A percentile compares a stretch with the other conserved stretches of the same genome.
phyloP scores from a whole-genome alignment of 2,113 vertebrate genomes.

The Rhagologus leucostigma region DNA sequence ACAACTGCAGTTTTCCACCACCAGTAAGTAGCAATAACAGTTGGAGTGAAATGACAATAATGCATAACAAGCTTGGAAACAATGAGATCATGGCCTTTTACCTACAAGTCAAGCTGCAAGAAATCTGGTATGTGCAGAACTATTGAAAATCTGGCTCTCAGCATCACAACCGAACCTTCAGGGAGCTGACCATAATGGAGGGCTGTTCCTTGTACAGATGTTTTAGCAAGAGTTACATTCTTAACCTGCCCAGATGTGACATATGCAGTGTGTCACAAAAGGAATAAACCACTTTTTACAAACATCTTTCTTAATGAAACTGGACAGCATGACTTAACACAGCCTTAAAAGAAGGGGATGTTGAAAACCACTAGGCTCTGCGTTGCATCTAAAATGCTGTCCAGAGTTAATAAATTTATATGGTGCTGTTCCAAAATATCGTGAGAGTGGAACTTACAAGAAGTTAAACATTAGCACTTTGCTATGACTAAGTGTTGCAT shows the following conservation, averaged over 20 bases:
- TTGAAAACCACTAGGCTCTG: constrained; percentile 2
- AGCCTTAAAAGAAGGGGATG: not conserved
- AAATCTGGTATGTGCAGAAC: not conserved
- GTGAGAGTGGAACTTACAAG: constrained; percentile 27
- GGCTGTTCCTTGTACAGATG: not conserved
- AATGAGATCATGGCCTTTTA: not conserved
- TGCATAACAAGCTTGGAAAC: not conserved
- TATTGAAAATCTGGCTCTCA: not conserved
- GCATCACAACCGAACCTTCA: not conserved
- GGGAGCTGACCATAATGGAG: not conserved
- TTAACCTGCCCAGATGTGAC: not conserved
- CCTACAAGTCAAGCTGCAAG: not conserved
- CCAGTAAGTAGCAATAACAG: not conserved
- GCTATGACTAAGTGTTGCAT: constrained; percentile 29
- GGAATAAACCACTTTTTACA: constrained; percentile 3
- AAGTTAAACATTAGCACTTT: constrained; percentile 32
- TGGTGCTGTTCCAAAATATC: not conserved
- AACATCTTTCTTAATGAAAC: not conserved
- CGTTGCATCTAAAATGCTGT: not conserved
- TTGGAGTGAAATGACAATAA: not conserved
- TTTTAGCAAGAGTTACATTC: not conserved
- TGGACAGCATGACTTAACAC: not conserved
- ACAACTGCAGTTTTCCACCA: not conserved
- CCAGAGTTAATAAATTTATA: constrained; percentile 38
- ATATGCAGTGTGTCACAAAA: not conserved